Evolutionary conservation across 92 coral and sea anemone genomes (phyloP), one percentile per base, ranked within the genome.

Genomic region (Parazoanthus atlanticus): DNA sequence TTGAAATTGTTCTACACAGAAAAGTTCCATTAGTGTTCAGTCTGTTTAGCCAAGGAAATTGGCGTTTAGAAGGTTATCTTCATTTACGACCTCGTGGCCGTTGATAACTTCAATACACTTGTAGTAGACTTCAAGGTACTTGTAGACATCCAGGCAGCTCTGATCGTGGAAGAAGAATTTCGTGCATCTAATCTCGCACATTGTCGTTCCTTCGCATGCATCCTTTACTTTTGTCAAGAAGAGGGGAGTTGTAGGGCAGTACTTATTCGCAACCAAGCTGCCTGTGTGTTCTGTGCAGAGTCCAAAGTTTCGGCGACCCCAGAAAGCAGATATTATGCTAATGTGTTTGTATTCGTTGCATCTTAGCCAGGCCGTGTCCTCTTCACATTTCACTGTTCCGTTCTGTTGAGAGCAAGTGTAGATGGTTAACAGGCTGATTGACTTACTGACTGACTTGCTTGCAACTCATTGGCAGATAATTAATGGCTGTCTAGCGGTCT

Each of bases 271-370:
- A 81, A 83, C 19, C 75, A 97, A 93, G 78, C 86, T 93, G 40
- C 99, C 99, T 30, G 97, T 97, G 95, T 97, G 99, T 85, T 97
- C 99, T 73, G 96, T 94, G 91, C 99, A 97, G 77, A 97, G 94
- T 91, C 99, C 99, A 83, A 97, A 97, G 95, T 97, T 95, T 87
- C 99, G 96, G 77, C 99, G 93, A 86, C 99, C 99, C 99, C 99
- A 97, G 94, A 97, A 97, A 80, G 99, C 99, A 74, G 99, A 97
- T 90, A 97, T 94, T 58, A 97, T 97, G 95, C 98, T 95, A 79
- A 97, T 97, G 98, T 97, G 99, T 92, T 97, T 97, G 99, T 97
- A 97, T 88, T 97, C 99, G 91, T 97, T 97, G 78, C 99, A 97
- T 90, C 99, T 86, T 72, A 97, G 91, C 99, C 99, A 97, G 9